Conservation (phyloP, 1,140 invertebrate species). For the Platyscapa corneri region DNA sequence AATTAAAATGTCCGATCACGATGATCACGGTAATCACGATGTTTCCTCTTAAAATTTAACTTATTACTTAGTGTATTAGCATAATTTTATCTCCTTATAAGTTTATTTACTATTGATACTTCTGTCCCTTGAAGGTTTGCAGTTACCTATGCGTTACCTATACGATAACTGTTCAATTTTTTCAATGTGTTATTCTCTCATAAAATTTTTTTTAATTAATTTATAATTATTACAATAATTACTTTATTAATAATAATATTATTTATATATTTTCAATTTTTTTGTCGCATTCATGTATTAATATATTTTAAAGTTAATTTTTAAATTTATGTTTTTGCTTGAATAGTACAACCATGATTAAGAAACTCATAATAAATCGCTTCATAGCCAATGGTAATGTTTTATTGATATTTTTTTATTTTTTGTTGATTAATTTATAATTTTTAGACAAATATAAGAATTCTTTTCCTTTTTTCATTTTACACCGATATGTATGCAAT, state of each 20-base stretch:
- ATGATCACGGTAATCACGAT: conserved; percentile 48
- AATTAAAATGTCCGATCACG: conserved; percentile 30
- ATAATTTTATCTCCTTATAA: not conserved
- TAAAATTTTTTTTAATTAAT: conserved; percentile 13
- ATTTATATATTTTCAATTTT: conserved; percentile 11
- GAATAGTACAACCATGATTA: conserved; percentile 43
- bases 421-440: conserved; percentile 1
- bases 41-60: conserved; percentile 45
- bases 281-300: not conserved
- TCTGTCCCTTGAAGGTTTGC: not conserved
- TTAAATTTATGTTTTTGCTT: conserved; percentile 7
- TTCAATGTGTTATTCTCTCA: conserved; percentile 41
- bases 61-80: conserved; percentile 43
- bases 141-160: not conserved
- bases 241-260: conserved; percentile 25
- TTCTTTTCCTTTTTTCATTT: too few species aligned
- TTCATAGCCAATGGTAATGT: not conserved
- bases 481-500: conserved; percentile 45
- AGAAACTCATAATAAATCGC: conserved; percentile 32
- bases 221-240: conserved; percentile 37
- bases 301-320: not conserved
- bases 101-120: not conserved
- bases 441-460: not conserved
- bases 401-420: conserved; percentile 10
- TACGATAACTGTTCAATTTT: not conserved